Conservation (phyloP, 1,140 invertebrate species). For the Heliconius himera region DNA sequence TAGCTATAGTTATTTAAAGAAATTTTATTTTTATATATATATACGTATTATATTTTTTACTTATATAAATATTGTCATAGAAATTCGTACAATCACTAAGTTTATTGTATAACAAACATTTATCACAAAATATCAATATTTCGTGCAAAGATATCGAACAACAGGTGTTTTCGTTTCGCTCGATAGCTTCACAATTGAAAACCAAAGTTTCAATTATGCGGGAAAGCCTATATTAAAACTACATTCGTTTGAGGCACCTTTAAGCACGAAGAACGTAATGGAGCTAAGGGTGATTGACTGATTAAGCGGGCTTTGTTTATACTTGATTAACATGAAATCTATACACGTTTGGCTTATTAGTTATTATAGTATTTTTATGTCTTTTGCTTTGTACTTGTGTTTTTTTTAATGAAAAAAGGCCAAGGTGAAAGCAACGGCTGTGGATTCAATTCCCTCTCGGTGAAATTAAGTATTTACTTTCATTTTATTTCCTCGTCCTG, state of each 20-base stretch:
- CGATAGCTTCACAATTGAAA: slow-evolving; percentile 10
- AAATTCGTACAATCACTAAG: not conserved
- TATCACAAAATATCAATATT: not conserved
- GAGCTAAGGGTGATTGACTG: not conserved
- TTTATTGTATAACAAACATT: not conserved
- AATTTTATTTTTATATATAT: too few species aligned
- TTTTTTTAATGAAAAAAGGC: too few species aligned
- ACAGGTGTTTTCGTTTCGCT: slow-evolving; percentile 19
- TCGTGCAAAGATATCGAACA: slow-evolving; percentile 12
- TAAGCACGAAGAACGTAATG: slow-evolving; percentile 23
- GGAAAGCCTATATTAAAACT: slow-evolving; percentile 22
- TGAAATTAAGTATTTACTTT: too few species aligned
- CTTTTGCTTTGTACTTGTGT: not conserved
- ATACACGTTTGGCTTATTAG: not conserved
- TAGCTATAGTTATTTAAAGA: too few species aligned
- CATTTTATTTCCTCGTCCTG: too few species aligned
- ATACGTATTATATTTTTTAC: not conserved
- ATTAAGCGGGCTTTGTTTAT: slow-evolving; percentile 19
- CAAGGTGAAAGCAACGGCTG: too few species aligned
- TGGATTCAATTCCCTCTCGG: too few species aligned
- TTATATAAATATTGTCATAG: not conserved
- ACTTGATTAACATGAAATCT: slow-evolving; percentile 10
- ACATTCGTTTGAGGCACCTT: slow-evolving; percentile 16
- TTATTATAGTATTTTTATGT: not conserved
- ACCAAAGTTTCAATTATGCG: slow-evolving; percentile 25